phyloP scores from a whole-genome alignment of 2,888 invertebrate genomes.

The Myathropa florea region DNA sequence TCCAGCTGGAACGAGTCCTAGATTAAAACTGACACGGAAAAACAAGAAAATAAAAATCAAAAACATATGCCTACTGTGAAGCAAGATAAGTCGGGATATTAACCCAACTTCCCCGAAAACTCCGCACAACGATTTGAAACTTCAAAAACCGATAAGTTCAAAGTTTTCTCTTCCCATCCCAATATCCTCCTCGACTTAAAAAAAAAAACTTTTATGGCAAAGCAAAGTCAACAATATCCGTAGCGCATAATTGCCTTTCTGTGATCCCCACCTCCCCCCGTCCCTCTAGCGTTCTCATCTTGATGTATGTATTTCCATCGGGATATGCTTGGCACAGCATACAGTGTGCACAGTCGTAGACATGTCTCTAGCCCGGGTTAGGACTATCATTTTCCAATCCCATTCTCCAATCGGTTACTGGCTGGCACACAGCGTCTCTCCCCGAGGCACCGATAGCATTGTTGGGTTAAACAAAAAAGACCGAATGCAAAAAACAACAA shows the following conservation, averaged over 20 bases:
- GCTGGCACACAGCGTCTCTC: neutral
- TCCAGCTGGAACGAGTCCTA: neutral
- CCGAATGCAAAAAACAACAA: conserved; percentile 20
- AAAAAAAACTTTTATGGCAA: conserved; percentile 24
- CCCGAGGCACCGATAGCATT: conserved; percentile 16
- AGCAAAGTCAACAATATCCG: conserved; percentile 47
- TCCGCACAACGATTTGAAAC: neutral
- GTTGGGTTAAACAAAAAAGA: conserved; percentile 8
- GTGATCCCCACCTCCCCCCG: conserved; percentile 3
- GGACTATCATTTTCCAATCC: conserved; percentile 35
- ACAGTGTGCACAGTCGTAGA: neutral
- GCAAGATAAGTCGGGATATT: conserved; percentile 5
- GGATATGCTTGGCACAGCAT: no score
- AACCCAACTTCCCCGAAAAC: neutral
- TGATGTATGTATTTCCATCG: no score
- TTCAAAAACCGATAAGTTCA: conserved; percentile 33
- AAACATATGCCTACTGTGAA: neutral
- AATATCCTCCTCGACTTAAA: neutral
- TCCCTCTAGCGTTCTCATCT: no score
- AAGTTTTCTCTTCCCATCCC: neutral
- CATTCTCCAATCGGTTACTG: conserved; percentile 25
- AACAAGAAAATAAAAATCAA: neutral
- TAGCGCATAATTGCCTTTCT: conserved; percentile 54
- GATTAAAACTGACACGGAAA: neutral
- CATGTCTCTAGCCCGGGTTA: neutral